Evolutionary conservation across 1,140 invertebrate genomes (phyloP).

Genomic region (Cyrtorhinus lividipennis): DNA sequence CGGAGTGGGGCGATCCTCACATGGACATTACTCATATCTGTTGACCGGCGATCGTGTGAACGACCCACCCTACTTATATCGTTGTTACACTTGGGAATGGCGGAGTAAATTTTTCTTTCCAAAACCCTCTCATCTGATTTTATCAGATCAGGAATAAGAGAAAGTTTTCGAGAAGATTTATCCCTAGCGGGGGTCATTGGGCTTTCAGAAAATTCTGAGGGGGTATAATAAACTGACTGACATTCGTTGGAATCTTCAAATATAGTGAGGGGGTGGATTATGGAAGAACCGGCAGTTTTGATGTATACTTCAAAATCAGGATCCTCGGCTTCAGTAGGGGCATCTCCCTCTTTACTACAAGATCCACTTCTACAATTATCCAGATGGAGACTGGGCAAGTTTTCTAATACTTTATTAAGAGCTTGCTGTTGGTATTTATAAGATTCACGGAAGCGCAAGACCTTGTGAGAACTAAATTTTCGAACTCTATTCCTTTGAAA

Average conservation of each 20-base stretch:
- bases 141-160: not conserved
- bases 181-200: slow-evolving; percentile 19
- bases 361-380: slow-evolving; percentile 82
- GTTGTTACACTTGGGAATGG: not conserved
- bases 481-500: slow-evolving; percentile 86
- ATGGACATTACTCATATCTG: not conserved
- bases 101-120: not conserved
- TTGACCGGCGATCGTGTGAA: not conserved
- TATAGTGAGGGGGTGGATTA: slow-evolving; percentile 35
- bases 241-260: slow-evolving; percentile 27
- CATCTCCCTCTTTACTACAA: slow-evolving; percentile 65
- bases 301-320: slow-evolving; percentile 38
- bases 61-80: not conserved
- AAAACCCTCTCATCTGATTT: not conserved
- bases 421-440: slow-evolving; percentile 93
- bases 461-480: slow-evolving; percentile 85
- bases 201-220: slow-evolving; percentile 42
- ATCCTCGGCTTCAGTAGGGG: slow-evolving; percentile 42
- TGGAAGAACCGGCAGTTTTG: slow-evolving; percentile 38
- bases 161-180: slow-evolving; percentile 4
- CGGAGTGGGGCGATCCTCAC: not conserved
- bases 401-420: slow-evolving; percentile 84
- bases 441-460: slow-evolving; percentile 71
- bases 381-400: slow-evolving; percentile 79
- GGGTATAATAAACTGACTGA: slow-evolving; percentile 62